Base-by-base conservation (phyloP, 2,113 vertebrate species). In the Grammatotria lemairii region DNA sequence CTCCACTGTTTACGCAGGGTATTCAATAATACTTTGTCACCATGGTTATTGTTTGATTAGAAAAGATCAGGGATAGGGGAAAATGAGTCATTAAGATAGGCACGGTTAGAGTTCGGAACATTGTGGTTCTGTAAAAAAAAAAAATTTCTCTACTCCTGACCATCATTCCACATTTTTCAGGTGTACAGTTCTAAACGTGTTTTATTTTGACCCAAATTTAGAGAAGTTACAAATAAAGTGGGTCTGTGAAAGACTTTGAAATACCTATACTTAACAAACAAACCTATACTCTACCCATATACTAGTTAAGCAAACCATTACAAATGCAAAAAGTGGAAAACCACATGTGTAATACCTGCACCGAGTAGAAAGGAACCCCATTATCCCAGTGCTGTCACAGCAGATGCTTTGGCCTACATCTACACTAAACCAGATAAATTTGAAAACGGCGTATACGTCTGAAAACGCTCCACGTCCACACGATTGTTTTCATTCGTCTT, bases 11-110 rank as follows among this genome's bases (percentile, higher is more conserved):
- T 89, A 57, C 0, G 9, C 8, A 7, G 33, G 38, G 45, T n/a
- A 85, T 89, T 10, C 12, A 58, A 8, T 60, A 58, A 81, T 49
- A 47, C 35, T 38, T 68, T 84, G 57, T 90, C 70, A 75, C 42
- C 42, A 49, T 8, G 23, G 57, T 63, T 49, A 14, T 49, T 14
- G 42, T 65, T 82, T 81, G 54, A 26, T 45, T 28, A 38, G 79
- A 47, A 45, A 75, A 75, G 42, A 19, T 19, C 23, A 31, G 26
- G 23, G 70, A 14, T 49, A 47, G 68, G 9, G 6, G 28, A 42
- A 47, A 47, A 75, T 47, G 68, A 47, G 40, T 47, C 14, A 47
- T 49, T 49, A 28, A 75, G 23, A 17, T 47, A 75, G 70, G 49
- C 4, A 1, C 23, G 19, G 23, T 47, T 47, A 28, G 23, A 78